These are phyloP conservation scores for Puntigrus tetrazona DNA, from an alignment of 2,113 vertebrate species.

Conservation along the genomic window DNA sequence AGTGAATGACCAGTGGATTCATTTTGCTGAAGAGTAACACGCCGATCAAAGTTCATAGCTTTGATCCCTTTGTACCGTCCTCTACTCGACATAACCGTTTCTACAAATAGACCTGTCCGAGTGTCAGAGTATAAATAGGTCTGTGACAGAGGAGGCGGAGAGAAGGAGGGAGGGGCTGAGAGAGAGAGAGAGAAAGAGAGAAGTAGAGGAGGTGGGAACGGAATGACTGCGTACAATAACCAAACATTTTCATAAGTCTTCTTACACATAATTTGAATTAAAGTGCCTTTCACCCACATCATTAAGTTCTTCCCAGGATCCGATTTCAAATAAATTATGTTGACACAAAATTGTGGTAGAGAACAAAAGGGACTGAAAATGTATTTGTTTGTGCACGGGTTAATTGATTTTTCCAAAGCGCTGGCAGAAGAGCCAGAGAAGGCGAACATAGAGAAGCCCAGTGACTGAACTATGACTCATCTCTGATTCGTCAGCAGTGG, in stretches of 20 bases:
- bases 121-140: constrained; percentile 55
- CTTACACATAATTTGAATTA: constrained; percentile 1
- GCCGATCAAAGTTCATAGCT: background rate
- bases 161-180: constrained; percentile 16
- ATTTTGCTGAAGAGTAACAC: background rate
- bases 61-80: constrained; percentile 6
- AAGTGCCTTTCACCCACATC: background rate
- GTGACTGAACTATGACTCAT: constrained; percentile 27
- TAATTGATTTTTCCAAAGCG: background rate
- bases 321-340: background rate
- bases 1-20: background rate
- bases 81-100: constrained; percentile 20
- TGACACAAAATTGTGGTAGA: constrained; percentile 9
- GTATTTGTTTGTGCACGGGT: background rate
- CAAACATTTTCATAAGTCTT: constrained; percentile 40
- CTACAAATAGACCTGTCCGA: constrained; percentile 52
- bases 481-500: background rate
- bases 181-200: constrained; percentile 23
- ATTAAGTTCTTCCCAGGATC: background rate
- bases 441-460: background rate
- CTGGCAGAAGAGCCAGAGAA: background rate
- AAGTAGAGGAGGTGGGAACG: constrained; percentile 21
- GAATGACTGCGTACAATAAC: constrained; percentile 23
- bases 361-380: background rate
- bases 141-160: constrained; percentile 30